Percentiles rank a stretch among this genome's conserved stretches.
phyloP scores from a whole-genome alignment of 2,888 invertebrate genomes.

The Sylvicola fuscatus region DNA sequence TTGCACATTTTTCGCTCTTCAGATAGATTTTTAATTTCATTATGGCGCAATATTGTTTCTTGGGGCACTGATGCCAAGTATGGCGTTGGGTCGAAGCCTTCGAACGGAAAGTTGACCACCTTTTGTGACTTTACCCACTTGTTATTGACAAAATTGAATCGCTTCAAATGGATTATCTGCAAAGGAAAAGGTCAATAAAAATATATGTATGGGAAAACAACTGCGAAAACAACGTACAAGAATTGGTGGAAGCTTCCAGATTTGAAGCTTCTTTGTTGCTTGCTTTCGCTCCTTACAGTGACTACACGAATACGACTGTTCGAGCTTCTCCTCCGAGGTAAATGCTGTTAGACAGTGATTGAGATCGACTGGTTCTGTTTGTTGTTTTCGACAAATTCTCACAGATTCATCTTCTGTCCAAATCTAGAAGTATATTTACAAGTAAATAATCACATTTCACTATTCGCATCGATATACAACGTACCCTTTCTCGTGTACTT shows the following conservation, averaged over 20 bases:
- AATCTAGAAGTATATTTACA: constrained; percentile 26
- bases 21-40: constrained; percentile 19
- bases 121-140: constrained; percentile 92
- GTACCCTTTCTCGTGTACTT: constrained; percentile 48
- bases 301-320: constrained; percentile 70
- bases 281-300: constrained; percentile 65
- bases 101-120: constrained; percentile 73
- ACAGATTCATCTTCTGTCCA: constrained; percentile 60
- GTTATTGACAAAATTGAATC: constrained; percentile 76
- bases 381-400: constrained; percentile 40
- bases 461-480: constrained; percentile 5
- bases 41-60: constrained; percentile 47
- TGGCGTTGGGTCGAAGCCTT: constrained; percentile 68
- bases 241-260: constrained; percentile 79
- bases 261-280: constrained; percentile 76
- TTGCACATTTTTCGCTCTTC: constrained; percentile 5
- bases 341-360: constrained; percentile 73
- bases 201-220: constrained; percentile 2
- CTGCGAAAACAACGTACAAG: constrained; percentile 36
- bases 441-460: neutral
- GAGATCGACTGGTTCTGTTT: constrained; percentile 66
- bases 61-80: constrained; percentile 68
- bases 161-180: constrained; percentile 78
- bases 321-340: constrained; percentile 68
- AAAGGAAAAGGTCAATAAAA: constrained; percentile 6